phyloP scores from a whole-genome alignment of 2,113 vertebrate genomes.

The Anoplopoma fimbria region DNA sequence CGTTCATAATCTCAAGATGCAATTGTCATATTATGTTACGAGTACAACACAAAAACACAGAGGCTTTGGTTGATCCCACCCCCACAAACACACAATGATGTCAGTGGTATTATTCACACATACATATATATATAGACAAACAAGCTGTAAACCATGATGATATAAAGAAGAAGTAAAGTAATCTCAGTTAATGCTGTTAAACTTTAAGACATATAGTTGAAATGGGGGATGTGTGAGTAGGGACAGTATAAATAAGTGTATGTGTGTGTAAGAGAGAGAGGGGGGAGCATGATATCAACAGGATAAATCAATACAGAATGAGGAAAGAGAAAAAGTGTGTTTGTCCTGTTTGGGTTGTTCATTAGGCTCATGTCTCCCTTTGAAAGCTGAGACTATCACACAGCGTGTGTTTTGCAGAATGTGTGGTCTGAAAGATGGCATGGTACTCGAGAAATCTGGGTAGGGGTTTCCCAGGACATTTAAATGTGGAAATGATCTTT shows the following conservation, averaged over 20 bases:
- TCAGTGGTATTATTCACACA: conserved; percentile 69
- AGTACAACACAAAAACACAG: not conserved
- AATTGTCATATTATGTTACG: not conserved
- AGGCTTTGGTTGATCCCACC: not conserved
- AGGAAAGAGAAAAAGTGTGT: conserved; percentile 62
- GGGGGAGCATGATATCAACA: conserved; percentile 59
- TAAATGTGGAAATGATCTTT: conserved; percentile 30
- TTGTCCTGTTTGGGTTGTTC: conserved; percentile 72
- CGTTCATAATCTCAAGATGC: not conserved
- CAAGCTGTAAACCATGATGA: conserved; percentile 56
- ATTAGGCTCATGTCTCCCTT: conserved; percentile 66
- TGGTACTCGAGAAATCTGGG: conserved; percentile 9
- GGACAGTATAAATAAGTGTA: conserved; percentile 1
- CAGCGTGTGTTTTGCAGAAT: conserved; percentile 39
- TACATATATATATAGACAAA: too few species aligned
- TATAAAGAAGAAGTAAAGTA: conserved; percentile 31
- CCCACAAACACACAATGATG: conserved; percentile 28
- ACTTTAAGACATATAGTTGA: conserved; percentile 52
- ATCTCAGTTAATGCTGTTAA: conserved; percentile 57
- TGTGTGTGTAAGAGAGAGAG: conserved; percentile 21
- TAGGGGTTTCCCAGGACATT: conserved; percentile 53
- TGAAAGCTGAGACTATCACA: conserved; percentile 69
- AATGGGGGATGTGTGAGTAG: conserved; percentile 38
- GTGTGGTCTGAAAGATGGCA: conserved; percentile 50
- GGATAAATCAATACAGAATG: conserved; percentile 65